Evolutionary conservation across 2,113 vertebrate genomes (phyloP).

Genomic region (Gadus chalcogrammus): DNA sequence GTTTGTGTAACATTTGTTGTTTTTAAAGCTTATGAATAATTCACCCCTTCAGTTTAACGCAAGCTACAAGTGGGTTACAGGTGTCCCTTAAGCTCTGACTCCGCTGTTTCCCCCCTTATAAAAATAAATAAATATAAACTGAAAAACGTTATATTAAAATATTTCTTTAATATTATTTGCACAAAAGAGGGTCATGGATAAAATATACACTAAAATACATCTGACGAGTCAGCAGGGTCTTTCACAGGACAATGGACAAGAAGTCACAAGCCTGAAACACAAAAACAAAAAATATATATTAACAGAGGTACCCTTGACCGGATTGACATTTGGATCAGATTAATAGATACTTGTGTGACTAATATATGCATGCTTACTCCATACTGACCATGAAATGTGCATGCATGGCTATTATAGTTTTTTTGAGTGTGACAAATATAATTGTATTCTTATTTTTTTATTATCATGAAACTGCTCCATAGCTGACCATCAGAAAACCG

Average conservation of each 20-base stretch:
- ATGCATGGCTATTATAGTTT: no score
- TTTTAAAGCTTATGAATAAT: no score
- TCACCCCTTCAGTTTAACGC: no score
- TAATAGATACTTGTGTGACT: not conserved
- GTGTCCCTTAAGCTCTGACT: no score
- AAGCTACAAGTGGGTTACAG: no score
- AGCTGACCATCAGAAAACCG: no score
- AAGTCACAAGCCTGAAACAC: conserved; percentile 71
- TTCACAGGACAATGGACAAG: conserved; percentile 70
- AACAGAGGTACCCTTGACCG: not conserved
- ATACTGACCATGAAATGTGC: no score
- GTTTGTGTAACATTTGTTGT: no score
- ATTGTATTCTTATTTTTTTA: no score
- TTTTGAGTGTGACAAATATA: no score
- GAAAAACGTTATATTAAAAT: conserved; percentile 12
- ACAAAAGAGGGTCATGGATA: conserved; percentile 4
- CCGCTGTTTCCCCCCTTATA: not conserved
- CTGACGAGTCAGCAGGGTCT: not conserved
- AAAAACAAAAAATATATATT: not conserved
- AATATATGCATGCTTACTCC: no score
- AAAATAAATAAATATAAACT: not conserved
- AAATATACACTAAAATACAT: conserved; percentile 6
- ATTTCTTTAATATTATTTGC: conserved; percentile 37
- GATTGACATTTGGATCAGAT: not conserved
- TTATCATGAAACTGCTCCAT: no score